These are phyloP conservation scores for Monochamus alternatus DNA, from an alignment of 2,888 invertebrate species.

Conservation along the genomic window DNA sequence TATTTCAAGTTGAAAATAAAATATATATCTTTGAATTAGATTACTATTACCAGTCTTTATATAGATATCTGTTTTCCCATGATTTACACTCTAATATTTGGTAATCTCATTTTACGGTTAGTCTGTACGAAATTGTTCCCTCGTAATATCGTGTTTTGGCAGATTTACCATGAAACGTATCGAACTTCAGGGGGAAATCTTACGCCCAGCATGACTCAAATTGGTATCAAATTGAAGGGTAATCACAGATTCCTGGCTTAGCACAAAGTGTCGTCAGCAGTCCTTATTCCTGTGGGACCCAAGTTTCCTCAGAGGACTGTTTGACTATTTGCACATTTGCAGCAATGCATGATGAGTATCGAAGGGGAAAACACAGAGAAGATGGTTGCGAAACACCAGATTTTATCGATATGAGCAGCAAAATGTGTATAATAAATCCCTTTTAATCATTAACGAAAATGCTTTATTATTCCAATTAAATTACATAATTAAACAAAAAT, in stretches of 20 bases:
- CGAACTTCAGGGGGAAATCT: slow-evolving; percentile 14
- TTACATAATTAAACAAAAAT: too few species aligned
- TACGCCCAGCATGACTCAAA: slow-evolving; percentile 22
- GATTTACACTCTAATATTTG: too few species aligned
- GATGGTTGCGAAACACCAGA: not conserved
- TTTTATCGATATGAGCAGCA: not conserved
- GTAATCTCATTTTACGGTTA: too few species aligned
- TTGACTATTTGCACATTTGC: slow-evolving; percentile 33
- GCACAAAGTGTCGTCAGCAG: slow-evolving; percentile 24
- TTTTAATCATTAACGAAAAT: not conserved
- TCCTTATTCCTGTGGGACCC: not conserved
- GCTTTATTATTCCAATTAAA: too few species aligned
- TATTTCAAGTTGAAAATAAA: too few species aligned
- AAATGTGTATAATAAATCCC: not conserved
- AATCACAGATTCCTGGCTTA: not conserved
- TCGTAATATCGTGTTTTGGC: too few species aligned
- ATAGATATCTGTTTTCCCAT: too few species aligned
- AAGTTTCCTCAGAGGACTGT: slow-evolving; percentile 14
- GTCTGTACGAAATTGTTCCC: too few species aligned
- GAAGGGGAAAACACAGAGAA: not conserved
- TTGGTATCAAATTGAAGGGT: slow-evolving; percentile 5
- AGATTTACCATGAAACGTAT: not conserved
- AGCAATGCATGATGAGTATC: not conserved
- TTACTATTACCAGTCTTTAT: too few species aligned
- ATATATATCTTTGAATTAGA: too few species aligned